phyloP scores from a whole-genome alignment of 2,888 invertebrate species.

The Ctena decussata region DNA sequence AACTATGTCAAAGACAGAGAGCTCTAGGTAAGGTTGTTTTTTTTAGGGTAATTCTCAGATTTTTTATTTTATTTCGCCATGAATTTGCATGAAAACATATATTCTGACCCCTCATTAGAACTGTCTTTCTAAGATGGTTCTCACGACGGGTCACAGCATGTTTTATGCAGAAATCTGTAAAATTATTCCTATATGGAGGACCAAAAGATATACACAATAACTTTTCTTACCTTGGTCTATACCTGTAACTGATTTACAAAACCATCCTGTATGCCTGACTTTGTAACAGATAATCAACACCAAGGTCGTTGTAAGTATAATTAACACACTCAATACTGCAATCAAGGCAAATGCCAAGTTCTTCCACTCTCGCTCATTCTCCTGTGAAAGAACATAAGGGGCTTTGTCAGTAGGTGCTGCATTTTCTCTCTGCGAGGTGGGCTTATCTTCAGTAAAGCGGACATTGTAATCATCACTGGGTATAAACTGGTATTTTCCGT shows the following conservation, averaged over 20 bases:
- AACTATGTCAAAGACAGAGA: too few relatives aligned
- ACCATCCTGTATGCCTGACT: slow-evolving; percentile 57
- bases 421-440: background rate
- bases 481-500: background rate
- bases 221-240: slow-evolving; percentile 51
- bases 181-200: too few relatives aligned
- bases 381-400: slow-evolving; percentile 60
- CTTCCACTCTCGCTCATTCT: slow-evolving; percentile 76
- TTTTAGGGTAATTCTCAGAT: too few relatives aligned
- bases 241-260: slow-evolving; percentile 46
- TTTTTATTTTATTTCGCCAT: too few relatives aligned
- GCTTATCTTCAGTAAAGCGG: background rate
- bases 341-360: slow-evolving; percentile 78
- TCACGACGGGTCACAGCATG: too few relatives aligned
- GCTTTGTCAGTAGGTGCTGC: slow-evolving; percentile 13
- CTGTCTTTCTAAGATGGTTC: too few relatives aligned
- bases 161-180: too few relatives aligned
- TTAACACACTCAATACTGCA: slow-evolving; percentile 76
- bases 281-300: slow-evolving; percentile 74
- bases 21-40: too few relatives aligned
- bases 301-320: slow-evolving; percentile 71
- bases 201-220: too few relatives aligned
- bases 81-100: too few relatives aligned
- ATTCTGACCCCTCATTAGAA: too few relatives aligned
- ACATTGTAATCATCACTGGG: background rate